Evolutionary conservation across 2,113 vertebrate species (phyloP).

Genomic region (Bungarus multicinctus): DNA sequence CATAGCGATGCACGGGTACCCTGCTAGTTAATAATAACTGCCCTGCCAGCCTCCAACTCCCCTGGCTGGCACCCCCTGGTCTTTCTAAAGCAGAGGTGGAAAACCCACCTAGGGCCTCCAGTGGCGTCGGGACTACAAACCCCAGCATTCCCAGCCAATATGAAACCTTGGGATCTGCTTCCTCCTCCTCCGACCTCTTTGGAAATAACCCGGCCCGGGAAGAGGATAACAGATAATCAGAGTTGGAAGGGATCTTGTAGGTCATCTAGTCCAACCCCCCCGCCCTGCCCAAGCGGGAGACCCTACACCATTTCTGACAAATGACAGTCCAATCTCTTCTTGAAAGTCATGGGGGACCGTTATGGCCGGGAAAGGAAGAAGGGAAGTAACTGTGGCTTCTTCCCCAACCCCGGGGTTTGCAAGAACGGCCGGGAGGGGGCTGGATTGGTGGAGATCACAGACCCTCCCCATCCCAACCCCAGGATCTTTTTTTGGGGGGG

Average conservation of each 20-base stretch:
- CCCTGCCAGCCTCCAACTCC: too few species aligned
- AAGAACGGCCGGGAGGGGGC: not conserved
- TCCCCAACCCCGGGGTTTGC: not conserved
- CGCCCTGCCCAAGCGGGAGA: too few species aligned
- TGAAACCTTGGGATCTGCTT: not conserved
- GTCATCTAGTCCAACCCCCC: too few species aligned
- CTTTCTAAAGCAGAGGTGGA: not conserved
- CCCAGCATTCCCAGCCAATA: not conserved
- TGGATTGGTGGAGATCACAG: not conserved
- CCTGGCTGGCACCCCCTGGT: too few species aligned
- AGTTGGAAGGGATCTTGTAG: too few species aligned
- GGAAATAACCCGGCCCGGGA: not conserved
- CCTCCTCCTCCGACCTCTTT: not conserved
- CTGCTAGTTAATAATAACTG: too few species aligned
- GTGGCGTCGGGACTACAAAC: not conserved
- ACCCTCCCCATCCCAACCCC: too few species aligned
- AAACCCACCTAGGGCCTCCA: not conserved
- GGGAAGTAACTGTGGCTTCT: not conserved
- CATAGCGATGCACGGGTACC: too few species aligned
- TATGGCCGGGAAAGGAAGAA: not conserved
- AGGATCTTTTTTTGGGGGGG: not conserved
- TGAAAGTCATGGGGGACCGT: not conserved
- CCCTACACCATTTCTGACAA: too few species aligned
- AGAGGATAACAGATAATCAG: not conserved
- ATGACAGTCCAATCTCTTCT: too few species aligned